phyloP scores from a whole-genome alignment of 2,888 invertebrate genomes.

The Alcis repandata region DNA sequence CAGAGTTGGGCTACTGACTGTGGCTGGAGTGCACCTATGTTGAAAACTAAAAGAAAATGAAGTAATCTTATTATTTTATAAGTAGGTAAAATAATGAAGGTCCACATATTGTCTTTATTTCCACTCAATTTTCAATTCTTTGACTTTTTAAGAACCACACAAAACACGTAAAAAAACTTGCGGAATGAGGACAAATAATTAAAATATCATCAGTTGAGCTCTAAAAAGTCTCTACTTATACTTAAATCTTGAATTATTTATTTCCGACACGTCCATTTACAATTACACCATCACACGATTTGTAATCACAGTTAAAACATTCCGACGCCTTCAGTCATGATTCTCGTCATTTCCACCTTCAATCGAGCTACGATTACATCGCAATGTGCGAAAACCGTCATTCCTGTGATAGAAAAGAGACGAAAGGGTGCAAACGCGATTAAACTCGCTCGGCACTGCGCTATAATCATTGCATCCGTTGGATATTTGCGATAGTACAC shows the following conservation, averaged over 20 bases:
- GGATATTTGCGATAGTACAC: conserved; percentile 20
- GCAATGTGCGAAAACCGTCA: conserved; percentile 26
- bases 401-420: conserved; percentile 16
- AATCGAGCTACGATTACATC: conserved; percentile 8
- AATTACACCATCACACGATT: background rate
- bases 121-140: too few relatives aligned
- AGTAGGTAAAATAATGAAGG: too few relatives aligned
- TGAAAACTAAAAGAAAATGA: too few relatives aligned
- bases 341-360: conserved; percentile 4
- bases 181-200: too few relatives aligned
- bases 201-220: too few relatives aligned
- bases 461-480: conserved; percentile 44
- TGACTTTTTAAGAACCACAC: too few relatives aligned
- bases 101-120: too few relatives aligned
- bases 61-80: too few relatives aligned
- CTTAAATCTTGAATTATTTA: background rate
- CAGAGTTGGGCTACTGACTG: too few relatives aligned
- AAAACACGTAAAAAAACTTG: too few relatives aligned
- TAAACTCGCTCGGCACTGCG: conserved; percentile 24
- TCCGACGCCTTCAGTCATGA: background rate
- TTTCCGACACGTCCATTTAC: background rate
- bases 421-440: conserved; percentile 42
- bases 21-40: too few relatives aligned
- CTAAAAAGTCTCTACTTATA: too few relatives aligned
- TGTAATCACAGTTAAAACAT: background rate